These are phyloP conservation scores for Noctua fimbriata DNA, from an alignment of 2,888 invertebrate genomes.

Conservation along the genomic window DNA sequence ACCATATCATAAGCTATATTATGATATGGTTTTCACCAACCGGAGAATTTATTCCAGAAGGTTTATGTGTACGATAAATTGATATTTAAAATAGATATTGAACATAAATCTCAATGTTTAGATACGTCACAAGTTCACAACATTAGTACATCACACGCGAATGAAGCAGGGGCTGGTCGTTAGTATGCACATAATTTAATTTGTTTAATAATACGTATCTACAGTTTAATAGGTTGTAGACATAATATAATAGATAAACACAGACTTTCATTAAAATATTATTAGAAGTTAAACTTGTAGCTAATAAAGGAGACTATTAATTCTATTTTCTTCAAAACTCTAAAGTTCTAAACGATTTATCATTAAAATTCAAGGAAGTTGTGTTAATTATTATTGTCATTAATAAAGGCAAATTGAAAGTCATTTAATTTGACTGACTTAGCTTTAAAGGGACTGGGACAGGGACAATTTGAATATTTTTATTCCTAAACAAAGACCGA, in stretches of 20 bases:
- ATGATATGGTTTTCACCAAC: fast-evolving
- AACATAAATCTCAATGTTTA: neutral
- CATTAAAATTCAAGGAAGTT: slow-evolving; percentile 36
- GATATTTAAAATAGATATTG: too few species aligned
- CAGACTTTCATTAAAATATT: slow-evolving; percentile 4
- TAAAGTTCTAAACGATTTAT: slow-evolving; percentile 35
- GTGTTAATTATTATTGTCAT: slow-evolving; percentile 43
- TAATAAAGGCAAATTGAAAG: slow-evolving; percentile 27
- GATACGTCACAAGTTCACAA: neutral
- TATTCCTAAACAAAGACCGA: neutral
- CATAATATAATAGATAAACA: neutral
- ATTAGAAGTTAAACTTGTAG: slow-evolving; percentile 12
- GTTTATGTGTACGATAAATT: too few species aligned
- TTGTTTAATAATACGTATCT: neutral
- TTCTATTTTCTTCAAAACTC: slow-evolving; percentile 12
- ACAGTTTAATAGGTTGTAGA: neutral
- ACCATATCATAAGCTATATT: too few species aligned
- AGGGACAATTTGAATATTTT: too few species aligned
- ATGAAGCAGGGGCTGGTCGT: neutral
- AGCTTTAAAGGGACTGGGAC: too few species aligned
- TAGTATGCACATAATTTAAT: slow-evolving; percentile 7
- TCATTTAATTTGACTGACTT: slow-evolving; percentile 3
- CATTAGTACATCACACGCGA: neutral
- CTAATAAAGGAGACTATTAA: neutral
- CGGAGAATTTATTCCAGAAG: too few species aligned